Conservation (phyloP, 2,113 vertebrate genomes). For the Sclerurus mexicanus region DNA sequence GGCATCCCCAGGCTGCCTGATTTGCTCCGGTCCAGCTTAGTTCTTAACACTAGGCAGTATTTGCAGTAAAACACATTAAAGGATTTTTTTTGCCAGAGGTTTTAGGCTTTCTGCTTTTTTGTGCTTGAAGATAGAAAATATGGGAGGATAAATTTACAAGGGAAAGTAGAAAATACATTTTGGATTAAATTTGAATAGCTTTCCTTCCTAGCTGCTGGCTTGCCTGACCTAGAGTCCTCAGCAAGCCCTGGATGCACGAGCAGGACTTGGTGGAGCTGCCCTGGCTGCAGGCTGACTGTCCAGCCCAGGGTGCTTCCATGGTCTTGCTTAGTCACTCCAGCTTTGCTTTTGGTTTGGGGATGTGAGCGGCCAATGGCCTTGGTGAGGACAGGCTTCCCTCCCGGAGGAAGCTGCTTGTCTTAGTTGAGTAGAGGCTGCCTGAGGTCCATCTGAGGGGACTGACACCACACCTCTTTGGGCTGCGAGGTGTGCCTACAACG, state of each 20-base stretch:
- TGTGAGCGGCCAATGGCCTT: not conserved
- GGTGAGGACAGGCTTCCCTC: not conserved
- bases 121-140: conserved; percentile 11
- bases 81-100: conserved; percentile 28
- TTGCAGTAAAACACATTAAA: conserved; percentile 26
- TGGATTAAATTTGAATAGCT: conserved; percentile 23
- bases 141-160: conserved; percentile 12
- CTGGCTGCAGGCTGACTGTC: not conserved
- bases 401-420: not conserved
- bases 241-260: not conserved
- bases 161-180: conserved; percentile 30
- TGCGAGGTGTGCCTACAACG: not conserved
- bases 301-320: not conserved
- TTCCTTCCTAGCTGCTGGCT: not conserved
- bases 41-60: not conserved
- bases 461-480: not conserved
- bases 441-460: not conserved
- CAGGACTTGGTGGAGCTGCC: not conserved
- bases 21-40: not conserved
- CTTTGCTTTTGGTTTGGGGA: not conserved
- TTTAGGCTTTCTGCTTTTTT: conserved; percentile 44
- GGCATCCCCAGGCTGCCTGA: not conserved
- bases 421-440: not conserved
- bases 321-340: not conserved
- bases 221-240: not conserved